Evolutionary conservation across 2,113 vertebrate species (phyloP), one percentile per base, ranked within the genome.

Genomic region (Chitala chitala): DNA sequence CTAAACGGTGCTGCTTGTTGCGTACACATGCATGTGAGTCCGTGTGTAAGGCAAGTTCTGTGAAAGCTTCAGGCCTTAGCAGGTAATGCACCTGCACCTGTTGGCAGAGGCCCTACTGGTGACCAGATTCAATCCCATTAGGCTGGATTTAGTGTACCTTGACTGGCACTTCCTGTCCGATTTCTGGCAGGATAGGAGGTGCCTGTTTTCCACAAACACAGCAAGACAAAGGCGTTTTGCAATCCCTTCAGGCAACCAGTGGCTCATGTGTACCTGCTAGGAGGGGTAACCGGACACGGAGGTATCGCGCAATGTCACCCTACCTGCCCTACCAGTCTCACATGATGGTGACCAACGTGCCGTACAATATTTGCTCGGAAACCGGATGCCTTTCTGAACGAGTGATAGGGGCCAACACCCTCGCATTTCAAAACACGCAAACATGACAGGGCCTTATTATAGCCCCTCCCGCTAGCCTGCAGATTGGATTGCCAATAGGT

Each of bases 361-460:
- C 48, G 46, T 54, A 54, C 24, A 20, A 53, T n/a, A 70, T 48
- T 78, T 69, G 69, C 54, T 13, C 73, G 38, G 59, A 20, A 78
- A 81, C 77, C 55, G 12, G 58, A 79, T 71, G 72, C 71, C 53
- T 74, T 68, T 66, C 51, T 58, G 76, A 71, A 72, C 38, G 59
- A 64, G 69, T 65, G 78, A 79, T 80, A 55, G 71, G 42, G 72
- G 74, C 72, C 74, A 79, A 65, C 68, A 77, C 73, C 76, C 50
- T 26, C 56, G 54, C 65, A 76, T 72, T 73, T 71, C 73, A 81
- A 79, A 79, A 78, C 74, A 79, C 71, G 72, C 74, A 78, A 75
- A 79, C 79, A 83, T 78, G 79, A 76, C 77, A 79, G 65, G 51
- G 72, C 74, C 61, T 79, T 48, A 79, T 77, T 78, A 61, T 58